These are phyloP conservation scores for Incurvaria masculella DNA, from an alignment of 2,888 invertebrate genomes.

Conservation along the genomic window DNA sequence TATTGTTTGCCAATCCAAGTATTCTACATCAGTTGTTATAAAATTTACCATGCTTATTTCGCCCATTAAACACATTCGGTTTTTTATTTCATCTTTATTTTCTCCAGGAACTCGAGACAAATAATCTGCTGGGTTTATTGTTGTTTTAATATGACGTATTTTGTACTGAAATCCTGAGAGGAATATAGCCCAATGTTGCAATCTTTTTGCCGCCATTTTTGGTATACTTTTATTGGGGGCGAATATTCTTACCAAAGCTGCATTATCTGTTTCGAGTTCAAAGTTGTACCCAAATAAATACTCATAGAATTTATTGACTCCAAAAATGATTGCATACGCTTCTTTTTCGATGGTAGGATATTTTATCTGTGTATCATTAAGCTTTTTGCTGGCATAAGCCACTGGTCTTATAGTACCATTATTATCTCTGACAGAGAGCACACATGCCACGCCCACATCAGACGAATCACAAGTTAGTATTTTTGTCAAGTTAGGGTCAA, in stretches of 20 bases:
- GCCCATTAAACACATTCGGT: not conserved
- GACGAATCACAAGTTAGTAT: constrained; percentile 13
- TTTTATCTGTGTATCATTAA: constrained; percentile 12
- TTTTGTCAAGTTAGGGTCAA: not conserved
- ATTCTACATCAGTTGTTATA: not conserved
- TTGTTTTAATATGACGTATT: constrained; percentile 12
- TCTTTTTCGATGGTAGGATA: constrained; percentile 17
- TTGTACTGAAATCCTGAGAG: constrained; percentile 14
- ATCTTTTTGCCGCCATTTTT: constrained; percentile 21
- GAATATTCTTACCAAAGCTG: constrained; percentile 21
- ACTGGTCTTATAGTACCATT: constrained; percentile 11
- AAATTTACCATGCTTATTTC: constrained; percentile 1
- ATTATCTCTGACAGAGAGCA: constrained; percentile 7
- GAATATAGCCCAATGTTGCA: constrained; percentile 19
- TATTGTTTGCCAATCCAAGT: constrained; percentile 9
- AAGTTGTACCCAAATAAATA: constrained; percentile 16
- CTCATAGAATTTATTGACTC: constrained; percentile 18
- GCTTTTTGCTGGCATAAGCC: constrained; percentile 15
- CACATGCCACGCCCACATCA: constrained; percentile 5
- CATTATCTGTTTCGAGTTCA: constrained; percentile 19
- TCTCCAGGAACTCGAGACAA: constrained; percentile 8
- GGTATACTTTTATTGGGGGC: constrained; percentile 22
- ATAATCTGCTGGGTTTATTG: constrained; percentile 15
- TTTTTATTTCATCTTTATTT: no score
- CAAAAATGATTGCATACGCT: constrained; percentile 18